Percentiles rank a stretch among this genome's conserved stretches.
Conservation (phyloP, 2,888 invertebrate genomes). For the Theodoxus fluviatilis region DNA sequence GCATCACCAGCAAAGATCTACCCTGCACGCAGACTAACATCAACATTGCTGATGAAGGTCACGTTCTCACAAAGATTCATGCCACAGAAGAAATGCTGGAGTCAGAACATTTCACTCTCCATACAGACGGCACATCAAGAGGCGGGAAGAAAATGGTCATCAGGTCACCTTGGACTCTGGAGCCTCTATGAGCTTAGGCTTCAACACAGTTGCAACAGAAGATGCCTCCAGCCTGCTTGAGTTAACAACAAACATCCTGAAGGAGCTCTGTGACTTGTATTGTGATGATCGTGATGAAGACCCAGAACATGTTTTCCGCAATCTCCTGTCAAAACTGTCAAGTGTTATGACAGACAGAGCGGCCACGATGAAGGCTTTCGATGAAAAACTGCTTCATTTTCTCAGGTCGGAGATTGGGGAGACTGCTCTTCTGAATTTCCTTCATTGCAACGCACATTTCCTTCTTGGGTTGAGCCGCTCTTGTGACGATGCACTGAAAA, state of each 20-base stretch:
- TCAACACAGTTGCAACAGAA: background rate
- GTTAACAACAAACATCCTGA: background rate
- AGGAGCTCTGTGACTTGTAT: background rate
- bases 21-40: conserved; percentile 3
- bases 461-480: background rate
- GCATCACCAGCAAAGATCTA: background rate
- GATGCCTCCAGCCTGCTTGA: background rate
- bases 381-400: background rate
- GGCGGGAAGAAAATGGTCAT: background rate
- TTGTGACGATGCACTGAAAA: background rate
- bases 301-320: background rate
- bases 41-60: conserved; percentile 11
- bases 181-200: background rate
- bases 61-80: background rate
- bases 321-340: background rate
- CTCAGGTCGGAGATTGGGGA: background rate
- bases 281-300: background rate
- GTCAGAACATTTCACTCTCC: background rate
- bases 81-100: conserved; percentile 2
- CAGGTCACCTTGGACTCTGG: background rate
- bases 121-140: background rate
- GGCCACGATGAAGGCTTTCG: background rate
- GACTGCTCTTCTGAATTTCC: background rate
- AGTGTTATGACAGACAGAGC: background rate
- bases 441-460: background rate